Percentiles rank a stretch among this genome's conserved stretches.
These are phyloP conservation scores for Adineta ricciae DNA, from an alignment of 2,888 invertebrate genomes.

Conservation along the genomic window DNA sequence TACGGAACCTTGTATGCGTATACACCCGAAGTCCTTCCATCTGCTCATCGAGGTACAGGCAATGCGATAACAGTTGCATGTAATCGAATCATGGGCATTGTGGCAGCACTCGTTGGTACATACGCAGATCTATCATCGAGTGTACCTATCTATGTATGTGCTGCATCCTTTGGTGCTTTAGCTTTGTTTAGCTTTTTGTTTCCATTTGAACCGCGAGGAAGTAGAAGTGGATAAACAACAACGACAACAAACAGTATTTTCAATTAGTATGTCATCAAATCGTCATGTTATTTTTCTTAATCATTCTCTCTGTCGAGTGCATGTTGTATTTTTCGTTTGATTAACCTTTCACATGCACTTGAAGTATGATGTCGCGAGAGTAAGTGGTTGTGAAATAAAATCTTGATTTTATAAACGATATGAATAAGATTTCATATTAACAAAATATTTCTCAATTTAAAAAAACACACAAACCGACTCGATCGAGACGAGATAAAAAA, in stretches of 20 bases:
- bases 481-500: neutral
- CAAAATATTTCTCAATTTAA: neutral
- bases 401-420: too few species aligned
- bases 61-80: neutral
- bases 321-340: too few species aligned
- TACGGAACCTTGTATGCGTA: neutral
- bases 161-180: neutral
- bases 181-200: neutral
- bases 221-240: too few species aligned
- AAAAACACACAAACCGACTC: neutral
- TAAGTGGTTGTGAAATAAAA: too few species aligned
- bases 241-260: too few species aligned
- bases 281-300: too few species aligned
- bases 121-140: neutral
- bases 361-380: too few species aligned
- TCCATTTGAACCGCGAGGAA: neutral
- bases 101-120: neutral
- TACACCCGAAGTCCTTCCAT: neutral
- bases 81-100: constrained; percentile 1
- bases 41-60: neutral
- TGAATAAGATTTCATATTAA: neutral
- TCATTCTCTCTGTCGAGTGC: too few species aligned
- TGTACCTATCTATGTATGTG: constrained; percentile 1
- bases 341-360: too few species aligned
- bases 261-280: too few species aligned